Evolutionary conservation across 2,888 invertebrate species (phyloP), one percentile per base, ranked within the genome.

Genomic region (Aphidoletes aphidimyza): DNA sequence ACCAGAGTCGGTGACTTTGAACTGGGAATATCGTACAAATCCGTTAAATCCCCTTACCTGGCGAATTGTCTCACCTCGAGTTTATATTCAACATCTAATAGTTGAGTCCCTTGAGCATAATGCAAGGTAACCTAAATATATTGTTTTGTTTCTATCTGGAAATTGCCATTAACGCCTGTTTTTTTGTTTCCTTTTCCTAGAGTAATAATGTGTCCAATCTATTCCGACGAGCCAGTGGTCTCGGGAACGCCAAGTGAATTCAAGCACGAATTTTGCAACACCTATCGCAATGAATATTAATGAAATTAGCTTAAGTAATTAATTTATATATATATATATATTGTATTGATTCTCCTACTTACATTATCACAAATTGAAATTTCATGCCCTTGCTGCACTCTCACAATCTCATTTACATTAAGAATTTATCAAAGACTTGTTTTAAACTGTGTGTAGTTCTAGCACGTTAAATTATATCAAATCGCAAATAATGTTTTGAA

Each of bases 41-140:
- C 89, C 95, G 34, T 92, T 96, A 87, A 96, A 96, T 89, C 95
- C 96, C 0, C 92, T 96, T 86, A 96, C 96, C 0, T 96, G 96
- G 96, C 91, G 96, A 85, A 89, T 96, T 49, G 89, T 96, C 11
- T 92, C 94, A 85, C 95, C 96, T 0, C 92, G 93, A 86, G 93
- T 96, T 85, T 95, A 93, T 88, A 90, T 96, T 83, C 94, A 94
- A 85, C 93, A 93, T 86, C 90, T 96, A 59, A 92, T 92, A 83
- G 90, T 96, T 49, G 94, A 95, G 81, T 94, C 93, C 17, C 91
- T 96, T 87, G 96, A 96, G 89, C 92, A 92, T 85, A 91, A 92
- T 86, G 91, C 92, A 87, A 93, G 92, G 94, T 94, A 90, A 91
- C 91, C 17, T 22, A 6, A 22, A 22, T 54, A 3, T 8, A 54